Conservation (phyloP, 2,888 invertebrate species). For the Tipula lateralis region DNA sequence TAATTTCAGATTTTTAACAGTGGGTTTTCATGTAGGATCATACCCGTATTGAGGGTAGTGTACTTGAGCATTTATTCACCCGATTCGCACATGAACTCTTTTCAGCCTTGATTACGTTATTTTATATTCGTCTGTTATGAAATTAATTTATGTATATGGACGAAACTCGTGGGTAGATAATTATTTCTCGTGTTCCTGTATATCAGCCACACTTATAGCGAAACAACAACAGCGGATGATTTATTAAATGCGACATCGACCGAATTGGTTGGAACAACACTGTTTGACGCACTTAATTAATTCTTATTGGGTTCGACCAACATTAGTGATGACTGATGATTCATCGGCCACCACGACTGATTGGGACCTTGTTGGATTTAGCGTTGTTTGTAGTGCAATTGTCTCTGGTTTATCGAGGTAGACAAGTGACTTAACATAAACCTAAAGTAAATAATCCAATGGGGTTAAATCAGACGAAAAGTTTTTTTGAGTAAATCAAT, state of each 20-base stretch:
- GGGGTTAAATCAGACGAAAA: too few species aligned
- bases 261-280: not conserved
- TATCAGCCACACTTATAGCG: not conserved
- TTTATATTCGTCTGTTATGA: slow-evolving; percentile 86
- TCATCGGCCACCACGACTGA: not conserved
- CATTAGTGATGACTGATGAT: not conserved
- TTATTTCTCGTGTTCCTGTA: slow-evolving; percentile 49
- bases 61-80: slow-evolving; percentile 83
- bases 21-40: slow-evolving; percentile 86
- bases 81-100: slow-evolving; percentile 97
- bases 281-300: not conserved
- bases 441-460: too few species aligned
- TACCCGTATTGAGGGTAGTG: slow-evolving; percentile 89
- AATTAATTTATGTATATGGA: slow-evolving; percentile 71
- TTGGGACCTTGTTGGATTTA: not conserved
- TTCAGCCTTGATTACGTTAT: slow-evolving; percentile 88
- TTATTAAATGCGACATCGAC: not conserved
- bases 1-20: slow-evolving; percentile 75
- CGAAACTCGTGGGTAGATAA: slow-evolving; percentile 68
- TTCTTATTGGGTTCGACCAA: not conserved
- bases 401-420: too few species aligned
- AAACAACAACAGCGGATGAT: not conserved
- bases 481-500: too few species aligned
- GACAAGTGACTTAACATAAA: too few species aligned
- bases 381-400: slow-evolving; percentile 31